Conservation (phyloP, 1,140 invertebrate genomes). For the Aporrectodea caliginosa region DNA sequence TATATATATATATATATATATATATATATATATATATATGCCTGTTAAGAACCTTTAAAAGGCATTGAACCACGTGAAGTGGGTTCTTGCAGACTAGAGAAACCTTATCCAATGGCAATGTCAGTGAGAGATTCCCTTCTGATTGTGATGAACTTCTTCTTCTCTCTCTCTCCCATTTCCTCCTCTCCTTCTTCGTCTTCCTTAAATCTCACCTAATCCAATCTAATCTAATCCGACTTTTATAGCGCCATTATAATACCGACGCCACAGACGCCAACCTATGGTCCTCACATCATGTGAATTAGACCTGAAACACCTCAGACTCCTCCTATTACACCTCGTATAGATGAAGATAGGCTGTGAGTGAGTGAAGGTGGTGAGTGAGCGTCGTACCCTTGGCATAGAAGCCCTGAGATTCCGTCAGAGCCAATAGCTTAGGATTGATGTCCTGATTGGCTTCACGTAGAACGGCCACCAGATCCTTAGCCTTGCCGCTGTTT, state of each 20-base stretch:
- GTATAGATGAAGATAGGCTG: neutral
- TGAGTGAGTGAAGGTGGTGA: neutral
- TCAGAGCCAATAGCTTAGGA: conserved; percentile 17
- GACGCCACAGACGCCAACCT: neutral
- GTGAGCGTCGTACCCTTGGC: neutral
- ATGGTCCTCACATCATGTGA: neutral
- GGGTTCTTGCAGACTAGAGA: too few relatives aligned
- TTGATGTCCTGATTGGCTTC: conserved; percentile 87
- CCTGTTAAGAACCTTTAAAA: too few relatives aligned
- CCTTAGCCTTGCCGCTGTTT: conserved; percentile 84
- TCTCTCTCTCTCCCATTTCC: too few relatives aligned
- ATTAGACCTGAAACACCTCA: too few relatives aligned
- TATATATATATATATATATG: too few relatives aligned
- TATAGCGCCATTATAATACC: neutral
- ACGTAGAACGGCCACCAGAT: conserved; percentile 81
- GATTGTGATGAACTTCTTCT: too few relatives aligned
- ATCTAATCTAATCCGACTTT: neutral
- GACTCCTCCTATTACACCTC: too few relatives aligned
- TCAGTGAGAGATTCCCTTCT: too few relatives aligned
- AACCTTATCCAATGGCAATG: too few relatives aligned
- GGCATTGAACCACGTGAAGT: too few relatives aligned
- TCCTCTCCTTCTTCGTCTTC: too few relatives aligned
- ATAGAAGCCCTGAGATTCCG: neutral
- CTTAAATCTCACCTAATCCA: neutral
- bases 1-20: too few relatives aligned